Percentiles rank a stretch among this genome's conserved stretches.
phyloP scores from a whole-genome alignment of 1,140 invertebrate genomes.

The Eciton burchellii region DNA sequence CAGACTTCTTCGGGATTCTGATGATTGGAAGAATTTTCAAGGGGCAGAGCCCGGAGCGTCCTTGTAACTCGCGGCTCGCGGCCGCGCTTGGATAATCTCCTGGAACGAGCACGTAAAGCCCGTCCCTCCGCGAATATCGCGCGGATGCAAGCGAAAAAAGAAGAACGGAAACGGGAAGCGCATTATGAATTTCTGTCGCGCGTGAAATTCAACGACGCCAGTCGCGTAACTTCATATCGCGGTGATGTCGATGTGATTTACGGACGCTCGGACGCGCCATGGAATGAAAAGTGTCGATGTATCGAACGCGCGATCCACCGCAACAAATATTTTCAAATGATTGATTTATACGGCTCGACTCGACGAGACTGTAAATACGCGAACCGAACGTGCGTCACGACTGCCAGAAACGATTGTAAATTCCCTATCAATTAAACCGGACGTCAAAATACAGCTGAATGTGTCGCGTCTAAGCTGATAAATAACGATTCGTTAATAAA shows the following conservation, averaged over 20 bases:
- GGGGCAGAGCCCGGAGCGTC: not conserved
- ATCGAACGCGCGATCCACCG: slow-evolving; percentile 1
- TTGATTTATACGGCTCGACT: slow-evolving; percentile 21
- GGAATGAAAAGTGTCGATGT: not conserved
- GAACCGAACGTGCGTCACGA: not conserved
- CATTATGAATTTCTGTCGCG: slow-evolving; percentile 7
- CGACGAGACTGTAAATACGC: slow-evolving; percentile 22
- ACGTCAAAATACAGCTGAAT: not conserved
- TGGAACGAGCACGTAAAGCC: not conserved
- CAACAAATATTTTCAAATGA: slow-evolving; percentile 39
- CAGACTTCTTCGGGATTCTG: not conserved
- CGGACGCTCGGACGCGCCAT: not conserved
- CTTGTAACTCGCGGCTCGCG: not conserved
- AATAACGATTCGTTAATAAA: slow-evolving; percentile 13
- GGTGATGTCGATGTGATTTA: slow-evolving; percentile 15
- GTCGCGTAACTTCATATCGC: not conserved
- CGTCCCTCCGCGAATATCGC: not conserved
- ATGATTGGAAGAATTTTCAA: slow-evolving; percentile 1
- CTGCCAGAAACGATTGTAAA: not conserved
- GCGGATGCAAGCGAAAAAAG: not conserved
- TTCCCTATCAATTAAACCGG: slow-evolving; percentile 9
- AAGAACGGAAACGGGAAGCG: not conserved
- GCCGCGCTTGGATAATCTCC: not conserved
- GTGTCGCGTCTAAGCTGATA: not conserved
- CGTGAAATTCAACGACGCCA: slow-evolving; percentile 8